Base-by-base conservation (phyloP, 2,888 invertebrate genomes). In the Platycheirus albimanus region DNA sequence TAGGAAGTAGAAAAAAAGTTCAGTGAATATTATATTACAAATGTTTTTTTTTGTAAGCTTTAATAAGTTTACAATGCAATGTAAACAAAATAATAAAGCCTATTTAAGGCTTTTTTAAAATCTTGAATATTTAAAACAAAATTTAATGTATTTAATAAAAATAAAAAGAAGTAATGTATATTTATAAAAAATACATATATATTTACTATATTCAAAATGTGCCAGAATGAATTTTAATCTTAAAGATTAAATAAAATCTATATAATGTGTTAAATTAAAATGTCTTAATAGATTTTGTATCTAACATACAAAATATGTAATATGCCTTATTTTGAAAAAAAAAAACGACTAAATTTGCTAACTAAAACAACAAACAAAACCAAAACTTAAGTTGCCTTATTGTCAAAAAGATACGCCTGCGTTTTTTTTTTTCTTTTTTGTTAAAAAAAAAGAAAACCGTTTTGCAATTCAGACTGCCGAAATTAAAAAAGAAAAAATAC, bases 161-260 rank as follows among this genome's bases (percentile, higher is more conserved):
- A 52, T 28, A 36, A 5, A 28, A 30, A 64, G 63, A 54, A n/a
- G 13, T 43, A 47, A 17, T 54, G 58, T 41, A 41, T 19, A 66
- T 75, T 13, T 70, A 64, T 43, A 47, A n/a, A 45, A 67, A 58
- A 71, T 33, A 28, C 17, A 20, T 58, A 5, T 74, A 69, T 64
- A 72, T 78, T 74, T 64, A 77, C 72, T 77, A 63, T 83, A 78
- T 83, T 83, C 84, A 84, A 84, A 66, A 79, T 84, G 84, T 84
- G 84, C 84, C 84, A 84, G 84, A 84, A 84, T 79, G 61, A 79
- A 70, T 70, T 52, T 78, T 84, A 78, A 71, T 71, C 81, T 81
- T 36, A 81, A 77, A 71, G 77, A 77, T 81, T 71, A 67, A 67
- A 72, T 17, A 41, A 67, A 74, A 72, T 64, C n/a, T n/a, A 11